Evolutionary conservation across 2,113 vertebrate species (phyloP).

Genomic region (Heptranchias perlo): DNA sequence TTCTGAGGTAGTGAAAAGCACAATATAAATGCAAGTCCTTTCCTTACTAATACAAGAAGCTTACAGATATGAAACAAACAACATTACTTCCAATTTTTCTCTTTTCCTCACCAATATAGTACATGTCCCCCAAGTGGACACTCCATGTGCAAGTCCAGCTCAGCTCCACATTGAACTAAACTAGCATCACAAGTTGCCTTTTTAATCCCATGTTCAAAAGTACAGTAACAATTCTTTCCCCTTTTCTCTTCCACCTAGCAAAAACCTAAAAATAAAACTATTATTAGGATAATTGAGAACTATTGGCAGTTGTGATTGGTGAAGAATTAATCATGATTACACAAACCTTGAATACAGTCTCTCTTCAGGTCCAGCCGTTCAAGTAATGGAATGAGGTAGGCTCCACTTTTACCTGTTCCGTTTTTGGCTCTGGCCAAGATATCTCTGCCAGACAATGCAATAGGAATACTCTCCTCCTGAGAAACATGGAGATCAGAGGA

Average conservation of each 20-base stretch:
- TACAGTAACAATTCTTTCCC: not conserved
- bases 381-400: constrained; percentile 99
- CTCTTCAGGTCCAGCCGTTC: constrained; percentile 99
- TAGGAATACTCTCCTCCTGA: constrained; percentile 99
- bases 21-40: not conserved
- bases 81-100: not conserved
- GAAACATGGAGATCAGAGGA: constrained; percentile 39
- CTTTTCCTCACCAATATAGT: not conserved
- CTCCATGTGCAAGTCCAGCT: no score
- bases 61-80: not conserved
- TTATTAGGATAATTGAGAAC: not conserved
- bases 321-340: not conserved
- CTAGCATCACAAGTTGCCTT: no score
- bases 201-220: no score
- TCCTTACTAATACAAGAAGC: not conserved
- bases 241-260: not conserved
- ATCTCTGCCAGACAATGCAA: constrained; percentile 97
- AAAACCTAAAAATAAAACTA: not conserved
- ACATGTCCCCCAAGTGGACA: not conserved
- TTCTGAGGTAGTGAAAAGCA: not conserved
- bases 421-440: constrained; percentile 99
- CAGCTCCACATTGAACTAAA: no score
- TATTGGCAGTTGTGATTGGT: not conserved
- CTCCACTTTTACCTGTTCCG: constrained; percentile 98
- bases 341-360: constrained; percentile 95